Conservation (phyloP, 1,140 invertebrate genomes). For the Bombus consobrinus region DNA sequence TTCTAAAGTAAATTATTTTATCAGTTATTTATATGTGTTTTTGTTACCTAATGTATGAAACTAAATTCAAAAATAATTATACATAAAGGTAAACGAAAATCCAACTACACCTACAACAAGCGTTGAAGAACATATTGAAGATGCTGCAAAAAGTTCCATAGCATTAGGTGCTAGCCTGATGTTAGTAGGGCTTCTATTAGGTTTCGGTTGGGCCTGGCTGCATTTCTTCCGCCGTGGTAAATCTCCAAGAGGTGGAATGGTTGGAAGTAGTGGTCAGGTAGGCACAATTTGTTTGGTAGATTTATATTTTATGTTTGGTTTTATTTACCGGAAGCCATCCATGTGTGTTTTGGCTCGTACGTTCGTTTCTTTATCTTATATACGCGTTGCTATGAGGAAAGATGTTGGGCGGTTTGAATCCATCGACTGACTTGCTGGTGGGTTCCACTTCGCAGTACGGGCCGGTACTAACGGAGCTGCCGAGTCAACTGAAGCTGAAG, state of each 20-base stretch:
- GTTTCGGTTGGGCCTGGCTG: constrained; percentile 76
- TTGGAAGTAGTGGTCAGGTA: constrained; percentile 80
- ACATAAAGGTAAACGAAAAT: constrained; percentile 30
- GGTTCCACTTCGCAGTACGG: constrained; percentile 84
- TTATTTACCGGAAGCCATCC: constrained; percentile 53
- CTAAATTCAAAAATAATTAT: constrained; percentile 26
- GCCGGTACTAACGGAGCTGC: constrained; percentile 82
- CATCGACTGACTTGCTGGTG: constrained; percentile 83
- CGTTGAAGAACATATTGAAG: constrained; percentile 68
- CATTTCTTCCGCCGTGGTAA: constrained; percentile 76
- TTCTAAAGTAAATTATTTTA: neutral
- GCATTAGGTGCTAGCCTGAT: constrained; percentile 76
- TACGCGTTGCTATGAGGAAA: constrained; percentile 81
- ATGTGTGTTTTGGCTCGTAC: constrained; percentile 49
- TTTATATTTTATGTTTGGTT: constrained; percentile 54
- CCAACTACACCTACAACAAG: constrained; percentile 52
- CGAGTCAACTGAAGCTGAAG: constrained; percentile 78
- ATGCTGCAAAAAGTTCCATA: constrained; percentile 69
- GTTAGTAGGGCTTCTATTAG: constrained; percentile 72
- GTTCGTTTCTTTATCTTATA: constrained; percentile 78
- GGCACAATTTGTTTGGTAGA: constrained; percentile 53
- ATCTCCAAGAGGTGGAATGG: constrained; percentile 77
- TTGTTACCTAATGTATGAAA: neutral
- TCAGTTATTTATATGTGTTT: constrained; percentile 5
- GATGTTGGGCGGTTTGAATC: constrained; percentile 84